Percentiles rank a stretch among this genome's conserved stretches.
phyloP scores from a whole-genome alignment of 2,888 invertebrate species.

The Athripsodes cinereus region DNA sequence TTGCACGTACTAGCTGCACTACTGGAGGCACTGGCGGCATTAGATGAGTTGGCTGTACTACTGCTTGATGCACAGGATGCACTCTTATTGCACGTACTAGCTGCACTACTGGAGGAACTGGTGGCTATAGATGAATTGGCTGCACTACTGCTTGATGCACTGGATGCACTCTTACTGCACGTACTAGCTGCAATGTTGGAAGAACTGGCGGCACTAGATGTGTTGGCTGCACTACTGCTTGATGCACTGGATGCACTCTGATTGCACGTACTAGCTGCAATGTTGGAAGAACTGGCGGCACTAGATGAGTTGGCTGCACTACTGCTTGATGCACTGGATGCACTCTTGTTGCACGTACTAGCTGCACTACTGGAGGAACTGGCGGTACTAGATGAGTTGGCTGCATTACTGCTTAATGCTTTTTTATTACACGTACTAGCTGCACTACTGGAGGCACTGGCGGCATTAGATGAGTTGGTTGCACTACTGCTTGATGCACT shows the following conservation, averaged over 20 bases:
- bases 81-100: neutral
- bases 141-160: neutral
- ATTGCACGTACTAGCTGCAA: no score
- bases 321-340: neutral
- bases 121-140: neutral
- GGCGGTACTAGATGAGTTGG: neutral
- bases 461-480: neutral
- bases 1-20: neutral
- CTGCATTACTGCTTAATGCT: neutral
- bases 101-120: neutral
- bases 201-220: neutral
- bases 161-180: neutral
- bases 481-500: no score
- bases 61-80: neutral
- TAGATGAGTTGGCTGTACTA: neutral
- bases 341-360: neutral
- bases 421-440: neutral
- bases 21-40: neutral
- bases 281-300: neutral
- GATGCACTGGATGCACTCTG: neutral
- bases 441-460: neutral
- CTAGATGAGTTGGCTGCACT: neutral
- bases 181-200: neutral
- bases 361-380: neutral
- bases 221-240: neutral